phyloP scores from a whole-genome alignment of 2,888 invertebrate species.

The Antitype chi region DNA sequence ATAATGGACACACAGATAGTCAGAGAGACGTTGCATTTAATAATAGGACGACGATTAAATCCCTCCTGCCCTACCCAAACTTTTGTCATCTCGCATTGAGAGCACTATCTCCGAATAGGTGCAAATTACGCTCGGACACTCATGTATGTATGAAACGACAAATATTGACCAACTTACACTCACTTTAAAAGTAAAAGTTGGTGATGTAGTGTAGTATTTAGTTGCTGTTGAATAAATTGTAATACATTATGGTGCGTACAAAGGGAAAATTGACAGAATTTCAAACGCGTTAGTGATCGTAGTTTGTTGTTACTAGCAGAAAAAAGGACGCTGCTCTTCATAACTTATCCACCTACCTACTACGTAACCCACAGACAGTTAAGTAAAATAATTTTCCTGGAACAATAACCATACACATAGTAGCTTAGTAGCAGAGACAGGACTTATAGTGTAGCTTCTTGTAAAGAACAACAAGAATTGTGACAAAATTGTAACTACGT shows the following conservation, averaged over 20 bases:
- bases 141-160: slow-evolving; percentile 30
- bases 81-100: slow-evolving; percentile 11
- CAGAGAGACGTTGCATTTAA: background rate
- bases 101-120: slow-evolving; percentile 43
- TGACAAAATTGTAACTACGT: too few species aligned
- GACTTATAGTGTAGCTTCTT: too few species aligned
- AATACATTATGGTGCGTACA: slow-evolving; percentile 19
- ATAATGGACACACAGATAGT: background rate
- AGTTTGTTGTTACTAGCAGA: background rate
- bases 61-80: background rate
- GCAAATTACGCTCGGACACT: slow-evolving; percentile 39
- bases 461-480: background rate
- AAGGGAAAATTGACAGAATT: background rate
- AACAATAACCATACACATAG: background rate
- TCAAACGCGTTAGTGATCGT: background rate
- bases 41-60: background rate
- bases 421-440: background rate
- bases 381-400: background rate
- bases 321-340: background rate
- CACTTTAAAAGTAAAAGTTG: slow-evolving; percentile 56
- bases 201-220: slow-evolving; percentile 28
- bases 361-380: background rate
- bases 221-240: slow-evolving; percentile 30
- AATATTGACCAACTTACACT: slow-evolving; percentile 54
- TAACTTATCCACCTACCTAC: background rate